Base-by-base conservation (phyloP, 2,797 vertebrate genomes). In the Phyllotis vaccarum region DNA sequence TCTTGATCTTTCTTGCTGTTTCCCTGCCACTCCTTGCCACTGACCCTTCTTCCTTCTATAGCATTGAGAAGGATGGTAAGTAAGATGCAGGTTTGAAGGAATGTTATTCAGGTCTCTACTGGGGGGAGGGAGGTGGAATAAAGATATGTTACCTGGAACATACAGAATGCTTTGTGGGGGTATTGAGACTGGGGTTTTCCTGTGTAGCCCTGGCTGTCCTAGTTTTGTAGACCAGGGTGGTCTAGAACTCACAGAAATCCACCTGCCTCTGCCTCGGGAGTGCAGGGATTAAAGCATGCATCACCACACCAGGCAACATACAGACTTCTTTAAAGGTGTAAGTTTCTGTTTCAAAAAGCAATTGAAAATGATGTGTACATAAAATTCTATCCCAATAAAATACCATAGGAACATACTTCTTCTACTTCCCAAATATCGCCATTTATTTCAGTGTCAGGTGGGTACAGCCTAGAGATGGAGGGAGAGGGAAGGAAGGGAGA, bases 1-100 rank as follows among this genome's bases (percentile, higher is more conserved):
- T 99, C n/a, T 98, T 99, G 91, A 99, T 99, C 94, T 99, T 99
- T 37, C 92, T 99, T 27, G 99, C 99, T 0, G 99, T 99, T 90
- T 99, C 99, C 56, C 98, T 99, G 96, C 99, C 99, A 0, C 96
- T 97, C 22, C 97, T 99, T 90, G 99, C 99, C 79, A 95, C 98
- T 0, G 99, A 99, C 95, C 95, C 98, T 2, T 98, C 98, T 31
- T 99, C 99, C 0, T 17, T 97, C 97, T 99, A 99, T 97, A 99
- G 94, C 97, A 98, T 98, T 11, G 99, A 99, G 95, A 98, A 98
- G 70, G 99, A 99, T 90, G 99, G 99, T 99, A 98, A 98, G 98
- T 75, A 66, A 81, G 70, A 56, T 66, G 29, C 11, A 80, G 37
- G 31, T 64, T 0, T 76, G 81, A 90, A 74, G n/a, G 40, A 49